Evolutionary conservation across 2,888 invertebrate species (phyloP).

Genomic region (Hemaris fuciformis): DNA sequence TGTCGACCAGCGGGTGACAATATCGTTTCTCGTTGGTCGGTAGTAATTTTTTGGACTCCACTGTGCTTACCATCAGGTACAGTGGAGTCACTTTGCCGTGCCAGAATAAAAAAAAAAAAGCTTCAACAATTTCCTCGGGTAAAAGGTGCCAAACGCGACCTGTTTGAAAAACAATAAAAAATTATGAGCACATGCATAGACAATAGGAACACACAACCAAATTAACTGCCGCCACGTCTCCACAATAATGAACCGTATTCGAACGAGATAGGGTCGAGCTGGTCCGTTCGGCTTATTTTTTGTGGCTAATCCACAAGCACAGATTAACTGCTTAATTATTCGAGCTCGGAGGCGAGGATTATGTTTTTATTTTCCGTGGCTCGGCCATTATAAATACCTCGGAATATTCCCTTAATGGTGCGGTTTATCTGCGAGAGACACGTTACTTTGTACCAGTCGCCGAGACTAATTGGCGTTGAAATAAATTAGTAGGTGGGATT

Average conservation of each 20-base stretch:
- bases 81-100: too few relatives aligned
- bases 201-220: background rate
- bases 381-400: slow-evolving; percentile 61
- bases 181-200: slow-evolving; percentile 5
- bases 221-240: background rate
- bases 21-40: too few relatives aligned
- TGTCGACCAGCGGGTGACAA: too few relatives aligned
- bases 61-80: too few relatives aligned
- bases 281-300: background rate
- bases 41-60: too few relatives aligned
- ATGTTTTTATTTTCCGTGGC: slow-evolving; percentile 63
- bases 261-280: background rate
- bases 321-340: slow-evolving; percentile 69
- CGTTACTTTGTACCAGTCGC: slow-evolving; percentile 10
- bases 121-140: background rate
- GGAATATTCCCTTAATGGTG: slow-evolving; percentile 54
- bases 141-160: background rate
- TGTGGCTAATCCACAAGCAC: slow-evolving; percentile 49
- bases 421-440: slow-evolving; percentile 39
- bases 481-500: background rate
- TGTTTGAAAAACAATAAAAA: slow-evolving; percentile 7
- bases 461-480: slow-evolving; percentile 3
- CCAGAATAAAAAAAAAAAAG: too few relatives aligned
- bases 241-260: background rate
- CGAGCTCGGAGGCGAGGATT: slow-evolving; percentile 53